These are phyloP conservation scores for Xenopus laevis DNA, from an alignment of 2,113 vertebrate genomes.

Conservation along the genomic window DNA sequence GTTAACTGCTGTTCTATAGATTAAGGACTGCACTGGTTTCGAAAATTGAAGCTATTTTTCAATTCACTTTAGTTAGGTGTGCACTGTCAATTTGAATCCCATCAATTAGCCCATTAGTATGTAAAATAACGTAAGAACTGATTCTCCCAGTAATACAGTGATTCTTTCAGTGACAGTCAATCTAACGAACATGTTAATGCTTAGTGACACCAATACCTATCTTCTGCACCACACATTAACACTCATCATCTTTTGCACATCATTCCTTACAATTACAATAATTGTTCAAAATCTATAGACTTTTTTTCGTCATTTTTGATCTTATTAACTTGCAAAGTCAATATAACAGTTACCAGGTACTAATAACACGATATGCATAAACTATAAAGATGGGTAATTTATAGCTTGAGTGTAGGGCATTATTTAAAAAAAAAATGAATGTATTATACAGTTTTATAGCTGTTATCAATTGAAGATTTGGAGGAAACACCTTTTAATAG, in stretches of 20 bases:
- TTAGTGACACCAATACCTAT: conserved; percentile 10
- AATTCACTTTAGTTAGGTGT: conserved; percentile 18
- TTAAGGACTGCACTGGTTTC: background rate
- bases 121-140: conserved; percentile 19
- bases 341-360: too few relatives aligned
- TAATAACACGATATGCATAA: too few relatives aligned
- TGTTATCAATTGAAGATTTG: too few relatives aligned
- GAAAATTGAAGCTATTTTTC: conserved; percentile 12
- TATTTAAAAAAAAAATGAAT: too few relatives aligned
- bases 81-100: conserved; percentile 13
- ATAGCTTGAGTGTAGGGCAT: too few relatives aligned
- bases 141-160: background rate
- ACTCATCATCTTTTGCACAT: background rate
- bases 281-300: too few relatives aligned
- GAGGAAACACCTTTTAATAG: too few relatives aligned
- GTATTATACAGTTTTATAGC: too few relatives aligned
- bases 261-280: too few relatives aligned
- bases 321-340: too few relatives aligned
- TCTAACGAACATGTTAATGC: conserved; percentile 22
- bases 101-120: conserved; percentile 17
- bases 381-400: too few relatives aligned
- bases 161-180: conserved; percentile 21
- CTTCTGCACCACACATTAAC: conserved; percentile 15
- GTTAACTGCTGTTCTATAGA: background rate
- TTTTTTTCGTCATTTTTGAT: too few relatives aligned